Evolutionary conservation across 2,797 vertebrate species (phyloP).

Genomic region (Cephalopachus bancanus): DNA sequence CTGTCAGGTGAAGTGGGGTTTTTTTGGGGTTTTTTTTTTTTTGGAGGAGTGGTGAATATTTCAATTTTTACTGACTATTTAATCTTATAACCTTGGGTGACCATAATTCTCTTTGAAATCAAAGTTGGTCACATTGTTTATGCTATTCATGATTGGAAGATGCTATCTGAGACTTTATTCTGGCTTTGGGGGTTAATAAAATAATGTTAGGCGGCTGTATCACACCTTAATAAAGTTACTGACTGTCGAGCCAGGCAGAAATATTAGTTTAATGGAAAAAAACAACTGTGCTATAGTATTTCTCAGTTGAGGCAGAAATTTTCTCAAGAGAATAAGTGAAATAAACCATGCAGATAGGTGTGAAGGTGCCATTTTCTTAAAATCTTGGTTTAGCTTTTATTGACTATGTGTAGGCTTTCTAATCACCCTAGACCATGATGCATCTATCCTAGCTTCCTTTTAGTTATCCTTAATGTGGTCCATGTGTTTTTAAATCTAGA

Average conservation of each 20-base stretch:
- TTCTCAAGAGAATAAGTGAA: background rate
- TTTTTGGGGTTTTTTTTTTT: too few species aligned
- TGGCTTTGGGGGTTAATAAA: conserved; percentile 26
- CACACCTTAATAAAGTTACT: conserved; percentile 34
- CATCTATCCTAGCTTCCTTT: background rate
- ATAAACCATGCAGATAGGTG: background rate
- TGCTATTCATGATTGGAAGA: background rate
- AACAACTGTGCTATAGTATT: background rate
- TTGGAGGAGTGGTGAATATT: background rate
- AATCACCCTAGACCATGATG: background rate
- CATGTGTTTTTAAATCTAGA: background rate
- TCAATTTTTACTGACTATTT: conserved; percentile 1
- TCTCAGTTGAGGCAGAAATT: background rate
- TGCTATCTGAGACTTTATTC: conserved; percentile 16
- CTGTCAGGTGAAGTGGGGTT: background rate
- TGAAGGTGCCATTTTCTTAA: background rate
- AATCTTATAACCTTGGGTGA: background rate
- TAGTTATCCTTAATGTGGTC: background rate
- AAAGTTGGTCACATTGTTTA: conserved; percentile 3
- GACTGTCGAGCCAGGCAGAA: conserved; percentile 17
- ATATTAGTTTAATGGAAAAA: background rate
- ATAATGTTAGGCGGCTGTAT: conserved; percentile 20
- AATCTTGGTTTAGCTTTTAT: background rate
- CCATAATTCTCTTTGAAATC: conserved; percentile 2
- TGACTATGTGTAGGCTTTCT: background rate